phyloP scores from a whole-genome alignment of 2,797 vertebrate species.

The Microchirus variegatus region DNA sequence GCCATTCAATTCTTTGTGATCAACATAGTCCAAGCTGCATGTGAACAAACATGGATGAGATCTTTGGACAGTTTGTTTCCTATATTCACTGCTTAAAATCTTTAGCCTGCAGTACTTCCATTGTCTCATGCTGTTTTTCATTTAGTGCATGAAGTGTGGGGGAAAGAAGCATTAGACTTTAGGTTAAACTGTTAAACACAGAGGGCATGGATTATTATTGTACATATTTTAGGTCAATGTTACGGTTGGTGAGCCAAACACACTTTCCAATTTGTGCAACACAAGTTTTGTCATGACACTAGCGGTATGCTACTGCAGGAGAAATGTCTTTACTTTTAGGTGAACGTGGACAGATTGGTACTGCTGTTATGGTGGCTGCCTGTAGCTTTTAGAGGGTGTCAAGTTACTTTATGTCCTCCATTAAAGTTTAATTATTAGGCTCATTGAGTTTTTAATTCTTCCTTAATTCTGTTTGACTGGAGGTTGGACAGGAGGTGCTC shows the following conservation, averaged over 20 bases:
- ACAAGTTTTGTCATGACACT: conserved; percentile 17
- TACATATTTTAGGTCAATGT: not conserved
- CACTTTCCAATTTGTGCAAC: not conserved
- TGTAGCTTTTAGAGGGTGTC: conserved; percentile 64
- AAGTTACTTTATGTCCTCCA: conserved; percentile 69
- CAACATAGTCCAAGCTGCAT: conserved; percentile 24
- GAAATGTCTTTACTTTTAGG: not conserved
- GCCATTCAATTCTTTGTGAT: conserved; percentile 34
- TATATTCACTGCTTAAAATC: conserved; percentile 48
- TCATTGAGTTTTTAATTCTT: conserved; percentile 78
- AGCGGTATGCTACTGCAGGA: not conserved
- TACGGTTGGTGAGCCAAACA: not conserved
- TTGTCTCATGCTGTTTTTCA: conserved; percentile 54
- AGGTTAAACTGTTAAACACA: conserved; percentile 7
- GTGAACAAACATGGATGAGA: conserved; percentile 42
- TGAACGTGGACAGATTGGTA: conserved; percentile 3
- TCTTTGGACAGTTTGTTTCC: conserved; percentile 45
- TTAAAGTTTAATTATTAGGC: conserved; percentile 81
- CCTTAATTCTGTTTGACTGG: conserved; percentile 73
- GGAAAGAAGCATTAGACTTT: conserved; percentile 22
- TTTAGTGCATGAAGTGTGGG: conserved; percentile 37
- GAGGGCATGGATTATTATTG: too few relatives aligned
- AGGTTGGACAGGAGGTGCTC: conserved; percentile 54
- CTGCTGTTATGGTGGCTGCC: conserved; percentile 42
- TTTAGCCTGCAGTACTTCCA: conserved; percentile 50